Evolutionary conservation across 2,888 invertebrate species (phyloP).

Genomic region (Drosophila mercatorum): DNA sequence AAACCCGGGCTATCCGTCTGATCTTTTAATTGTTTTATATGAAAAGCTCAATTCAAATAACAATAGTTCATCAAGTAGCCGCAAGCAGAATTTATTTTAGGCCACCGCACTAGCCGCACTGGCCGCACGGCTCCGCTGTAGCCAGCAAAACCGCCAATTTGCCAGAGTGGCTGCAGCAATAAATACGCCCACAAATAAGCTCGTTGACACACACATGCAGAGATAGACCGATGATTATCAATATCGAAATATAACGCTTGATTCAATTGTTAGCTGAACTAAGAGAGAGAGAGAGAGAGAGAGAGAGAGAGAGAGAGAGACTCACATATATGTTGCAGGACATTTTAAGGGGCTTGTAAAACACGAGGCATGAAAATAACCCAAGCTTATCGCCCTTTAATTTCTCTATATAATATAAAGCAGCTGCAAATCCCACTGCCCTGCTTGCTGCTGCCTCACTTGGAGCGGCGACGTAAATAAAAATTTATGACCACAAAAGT

Average conservation of each 20-base stretch:
- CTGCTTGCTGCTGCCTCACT: constrained; percentile 20
- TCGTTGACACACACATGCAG: constrained; percentile 1
- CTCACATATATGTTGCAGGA: constrained; percentile 3
- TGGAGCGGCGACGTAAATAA: constrained; percentile 67
- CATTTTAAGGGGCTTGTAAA: constrained; percentile 55
- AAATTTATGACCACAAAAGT: constrained; percentile 76
- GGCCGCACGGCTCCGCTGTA: constrained; percentile 66
- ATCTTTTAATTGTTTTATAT: constrained; percentile 65
- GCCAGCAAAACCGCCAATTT: constrained; percentile 78
- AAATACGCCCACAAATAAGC: constrained; percentile 48
- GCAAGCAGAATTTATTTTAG: constrained; percentile 69
- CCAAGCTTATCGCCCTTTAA: constrained; percentile 75
- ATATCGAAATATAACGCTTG: constrained; percentile 30
- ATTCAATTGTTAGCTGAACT: constrained; percentile 34
- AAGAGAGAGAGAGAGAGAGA: neutral
- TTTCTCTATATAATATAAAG: constrained; percentile 54
- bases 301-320: neutral
- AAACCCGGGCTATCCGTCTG: constrained; percentile 29
- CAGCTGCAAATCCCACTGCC: neutral
- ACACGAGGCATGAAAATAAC: constrained; percentile 61
- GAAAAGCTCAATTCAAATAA: constrained; percentile 38
- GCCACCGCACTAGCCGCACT: constrained; percentile 54
- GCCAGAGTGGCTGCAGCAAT: constrained; percentile 44
- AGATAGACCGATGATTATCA: constrained; percentile 39
- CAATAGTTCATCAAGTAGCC: constrained; percentile 73